phyloP scores from a whole-genome alignment of 2,888 invertebrate genomes.

The Protonemura montana region DNA sequence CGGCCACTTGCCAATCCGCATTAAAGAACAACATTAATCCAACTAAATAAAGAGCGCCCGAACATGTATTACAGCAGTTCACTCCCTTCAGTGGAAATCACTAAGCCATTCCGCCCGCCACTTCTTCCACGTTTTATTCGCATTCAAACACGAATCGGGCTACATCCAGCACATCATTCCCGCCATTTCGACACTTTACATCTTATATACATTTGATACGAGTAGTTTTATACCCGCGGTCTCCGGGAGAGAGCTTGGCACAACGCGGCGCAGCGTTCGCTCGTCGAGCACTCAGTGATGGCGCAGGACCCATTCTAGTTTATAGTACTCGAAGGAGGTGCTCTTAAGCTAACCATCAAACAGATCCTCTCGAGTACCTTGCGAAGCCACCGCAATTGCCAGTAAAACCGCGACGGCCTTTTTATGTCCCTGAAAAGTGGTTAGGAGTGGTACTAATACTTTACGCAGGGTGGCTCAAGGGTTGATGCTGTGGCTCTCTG shows the following conservation, averaged over 20 bases:
- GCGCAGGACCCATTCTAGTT: slow-evolving; percentile 35
- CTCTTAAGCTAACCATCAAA: slow-evolving; percentile 29
- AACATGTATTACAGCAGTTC: neutral
- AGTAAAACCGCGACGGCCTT: slow-evolving; percentile 43
- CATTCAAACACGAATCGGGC: slow-evolving; percentile 35
- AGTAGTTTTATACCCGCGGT: slow-evolving; percentile 2
- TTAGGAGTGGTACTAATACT: slow-evolving; percentile 42
- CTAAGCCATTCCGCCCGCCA: slow-evolving; percentile 20
- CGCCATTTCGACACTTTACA: slow-evolving; percentile 38
- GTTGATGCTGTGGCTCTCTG: neutral
- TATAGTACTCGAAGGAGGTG: slow-evolving; percentile 39
- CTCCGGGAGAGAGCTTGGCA: neutral
- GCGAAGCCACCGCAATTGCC: slow-evolving; percentile 40
- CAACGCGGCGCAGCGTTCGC: neutral
- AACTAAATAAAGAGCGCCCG: neutral
- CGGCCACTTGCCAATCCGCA: neutral
- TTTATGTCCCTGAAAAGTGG: slow-evolving; percentile 45
- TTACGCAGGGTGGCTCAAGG: neutral
- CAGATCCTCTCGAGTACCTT: slow-evolving; percentile 23
- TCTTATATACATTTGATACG: slow-evolving; percentile 39
- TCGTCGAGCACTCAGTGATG: slow-evolving; percentile 13
- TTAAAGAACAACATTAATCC: neutral
- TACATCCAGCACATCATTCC: slow-evolving; percentile 21
- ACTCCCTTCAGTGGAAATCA: slow-evolving; percentile 9
- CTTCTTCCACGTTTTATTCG: slow-evolving; percentile 7